Conservation (phyloP, 1,140 invertebrate species). For the Rhyzopertha dominica region DNA sequence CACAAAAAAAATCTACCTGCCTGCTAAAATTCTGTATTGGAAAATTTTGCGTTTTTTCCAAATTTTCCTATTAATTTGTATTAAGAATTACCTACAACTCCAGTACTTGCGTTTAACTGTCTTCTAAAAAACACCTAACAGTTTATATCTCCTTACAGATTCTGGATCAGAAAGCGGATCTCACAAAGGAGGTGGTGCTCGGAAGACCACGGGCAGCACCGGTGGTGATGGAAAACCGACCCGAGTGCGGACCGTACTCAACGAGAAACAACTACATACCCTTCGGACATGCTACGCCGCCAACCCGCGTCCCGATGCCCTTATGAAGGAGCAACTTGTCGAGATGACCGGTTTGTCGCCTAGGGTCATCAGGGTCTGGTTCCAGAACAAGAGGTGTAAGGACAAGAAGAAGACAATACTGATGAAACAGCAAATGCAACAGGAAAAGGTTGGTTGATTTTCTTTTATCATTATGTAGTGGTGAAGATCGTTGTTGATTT, state of each 20-base stretch:
- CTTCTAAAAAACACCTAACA: too few species aligned
- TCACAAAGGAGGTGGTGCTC: conserved; percentile 64
- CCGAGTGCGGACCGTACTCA: conserved; percentile 93
- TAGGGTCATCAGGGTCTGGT: conserved; percentile 96
- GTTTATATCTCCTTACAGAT: conserved; percentile 62
- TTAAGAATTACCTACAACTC: too few species aligned
- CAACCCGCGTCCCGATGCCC: conserved; percentile 95
- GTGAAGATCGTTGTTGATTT: too few species aligned
- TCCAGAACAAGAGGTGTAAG: conserved; percentile 99
- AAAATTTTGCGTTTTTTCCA: too few species aligned
- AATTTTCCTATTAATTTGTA: too few species aligned
- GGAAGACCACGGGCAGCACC: conserved; percentile 48
- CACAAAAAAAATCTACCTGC: too few species aligned
- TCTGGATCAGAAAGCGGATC: conserved; percentile 80
- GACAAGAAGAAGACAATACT: conserved; percentile 97
- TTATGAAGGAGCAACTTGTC: conserved; percentile 99
- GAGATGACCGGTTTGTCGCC: conserved; percentile 97
- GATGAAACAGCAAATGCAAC: conserved; percentile 96
- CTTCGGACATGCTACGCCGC: conserved; percentile 92
- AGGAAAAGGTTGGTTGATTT: conserved; percentile 80
- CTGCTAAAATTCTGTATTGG: too few species aligned
- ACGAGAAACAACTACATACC: conserved; percentile 97
- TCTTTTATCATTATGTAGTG: conserved; percentile 13
- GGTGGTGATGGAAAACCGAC: conserved; percentile 91
- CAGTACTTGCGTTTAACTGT: too few species aligned